A percentile compares a stretch with the other conserved stretches of the same genome.
Evolutionary conservation across 1,140 invertebrate genomes (phyloP).

Genomic region (Trichomalopsis sarcophagae): DNA sequence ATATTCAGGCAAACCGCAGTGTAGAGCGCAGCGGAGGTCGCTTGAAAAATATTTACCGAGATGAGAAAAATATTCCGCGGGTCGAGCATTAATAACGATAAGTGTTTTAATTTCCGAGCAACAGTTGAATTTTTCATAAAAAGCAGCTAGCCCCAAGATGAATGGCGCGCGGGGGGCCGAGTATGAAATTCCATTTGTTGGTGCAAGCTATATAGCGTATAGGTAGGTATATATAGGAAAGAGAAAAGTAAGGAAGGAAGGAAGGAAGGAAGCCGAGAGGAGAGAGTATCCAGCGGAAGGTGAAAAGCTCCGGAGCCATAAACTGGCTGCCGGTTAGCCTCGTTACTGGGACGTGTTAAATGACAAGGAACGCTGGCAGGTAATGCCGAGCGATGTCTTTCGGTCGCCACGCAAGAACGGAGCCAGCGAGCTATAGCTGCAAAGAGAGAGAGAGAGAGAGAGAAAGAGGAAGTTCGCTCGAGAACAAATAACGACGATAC

Average conservation of each 20-base stretch:
- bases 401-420: slow-evolving; percentile 39
- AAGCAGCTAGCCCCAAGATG: background rate
- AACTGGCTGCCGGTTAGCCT: slow-evolving; percentile 49
- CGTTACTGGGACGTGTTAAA: slow-evolving; percentile 51
- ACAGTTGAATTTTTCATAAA: background rate
- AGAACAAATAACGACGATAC: slow-evolving; percentile 66
- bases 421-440: background rate
- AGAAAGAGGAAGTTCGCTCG: slow-evolving; percentile 52
- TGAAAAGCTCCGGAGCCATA: background rate
- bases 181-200: slow-evolving; percentile 1
- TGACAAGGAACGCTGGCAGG: slow-evolving; percentile 47
- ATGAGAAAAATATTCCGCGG: background rate
- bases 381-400: slow-evolving; percentile 35
- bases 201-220: too few species aligned
- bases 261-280: background rate
- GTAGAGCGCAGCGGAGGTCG: background rate
- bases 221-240: background rate
- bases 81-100: slow-evolving; percentile 7
- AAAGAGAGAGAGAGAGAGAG: slow-evolving; percentile 43
- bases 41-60: slow-evolving; percentile 18
- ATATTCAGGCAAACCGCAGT: too few species aligned
- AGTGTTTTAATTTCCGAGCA: slow-evolving; percentile 5
- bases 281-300: background rate
- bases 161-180: background rate
- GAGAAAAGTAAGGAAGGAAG: background rate